phyloP scores from a whole-genome alignment of 2,113 vertebrate genomes.

The Brachyhypopomus gauderio region DNA sequence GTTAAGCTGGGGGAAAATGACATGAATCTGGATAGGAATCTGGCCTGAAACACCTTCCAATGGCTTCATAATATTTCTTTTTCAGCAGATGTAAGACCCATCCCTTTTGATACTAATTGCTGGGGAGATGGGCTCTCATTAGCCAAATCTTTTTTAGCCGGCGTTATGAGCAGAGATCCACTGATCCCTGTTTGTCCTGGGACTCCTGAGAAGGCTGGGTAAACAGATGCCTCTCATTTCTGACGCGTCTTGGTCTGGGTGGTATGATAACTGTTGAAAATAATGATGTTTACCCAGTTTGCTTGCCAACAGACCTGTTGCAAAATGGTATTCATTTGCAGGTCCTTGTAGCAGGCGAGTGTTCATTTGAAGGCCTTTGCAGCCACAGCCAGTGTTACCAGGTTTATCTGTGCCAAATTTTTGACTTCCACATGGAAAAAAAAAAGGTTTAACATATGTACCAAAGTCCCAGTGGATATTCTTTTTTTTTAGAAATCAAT shows the following conservation, averaged over 20 bases:
- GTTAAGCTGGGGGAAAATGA: background rate
- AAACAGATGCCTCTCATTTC: slow-evolving; percentile 71
- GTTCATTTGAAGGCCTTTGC: slow-evolving; percentile 39
- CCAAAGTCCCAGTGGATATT: no score
- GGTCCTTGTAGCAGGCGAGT: slow-evolving; percentile 28
- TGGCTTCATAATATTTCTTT: slow-evolving; percentile 38
- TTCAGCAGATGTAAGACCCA: slow-evolving; percentile 62
- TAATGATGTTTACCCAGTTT: slow-evolving; percentile 69
- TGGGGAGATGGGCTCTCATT: slow-evolving; percentile 67
- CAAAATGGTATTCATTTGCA: slow-evolving; percentile 63
- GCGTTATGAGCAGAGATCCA: slow-evolving; percentile 57
- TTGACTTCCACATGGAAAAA: slow-evolving; percentile 51
- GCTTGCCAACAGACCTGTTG: slow-evolving; percentile 62
- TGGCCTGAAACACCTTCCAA: slow-evolving; percentile 23
- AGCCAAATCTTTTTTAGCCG: slow-evolving; percentile 61
- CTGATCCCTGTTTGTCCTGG: slow-evolving; percentile 60
- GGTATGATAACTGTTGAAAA: slow-evolving; percentile 51
- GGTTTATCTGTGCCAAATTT: slow-evolving; percentile 32
- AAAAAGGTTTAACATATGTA: slow-evolving; percentile 4
- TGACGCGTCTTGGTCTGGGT: slow-evolving; percentile 44
- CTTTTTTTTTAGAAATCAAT: no score
- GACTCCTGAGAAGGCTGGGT: slow-evolving; percentile 56
- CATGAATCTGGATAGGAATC: background rate
- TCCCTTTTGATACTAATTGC: slow-evolving; percentile 68
- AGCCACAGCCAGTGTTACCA: slow-evolving; percentile 56